Evolutionary conservation across 2,888 invertebrate species (phyloP).

Genomic region (Limnephilus auricula): DNA sequence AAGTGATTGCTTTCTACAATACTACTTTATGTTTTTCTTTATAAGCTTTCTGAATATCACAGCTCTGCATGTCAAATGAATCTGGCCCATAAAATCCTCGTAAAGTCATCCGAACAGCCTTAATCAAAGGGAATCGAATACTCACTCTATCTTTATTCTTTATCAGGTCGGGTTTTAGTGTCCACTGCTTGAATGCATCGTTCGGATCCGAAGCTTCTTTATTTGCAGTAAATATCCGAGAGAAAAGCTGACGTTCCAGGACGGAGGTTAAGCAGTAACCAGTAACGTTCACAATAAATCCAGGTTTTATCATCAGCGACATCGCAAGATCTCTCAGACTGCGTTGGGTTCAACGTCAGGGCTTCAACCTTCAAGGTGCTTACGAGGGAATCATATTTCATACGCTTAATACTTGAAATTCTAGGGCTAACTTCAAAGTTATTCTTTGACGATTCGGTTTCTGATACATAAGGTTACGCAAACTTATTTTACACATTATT

Average conservation of each 20-base stretch:
- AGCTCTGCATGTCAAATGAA: neutral
- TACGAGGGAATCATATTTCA: neutral
- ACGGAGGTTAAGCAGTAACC: neutral
- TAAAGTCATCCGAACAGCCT: slow-evolving; percentile 19
- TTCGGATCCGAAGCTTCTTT: slow-evolving; percentile 9
- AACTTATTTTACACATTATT: no score
- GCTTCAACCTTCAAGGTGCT: neutral
- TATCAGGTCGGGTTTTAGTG: slow-evolving; percentile 29
- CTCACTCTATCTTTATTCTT: neutral
- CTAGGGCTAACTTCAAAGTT: neutral
- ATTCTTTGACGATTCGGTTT: neutral
- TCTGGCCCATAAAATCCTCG: neutral
- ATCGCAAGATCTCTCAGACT: neutral
- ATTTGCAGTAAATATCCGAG: slow-evolving; percentile 23
- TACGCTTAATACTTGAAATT: neutral
- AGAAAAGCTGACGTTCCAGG: neutral
- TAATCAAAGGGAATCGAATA: slow-evolving; percentile 18
- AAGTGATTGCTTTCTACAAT: no score
- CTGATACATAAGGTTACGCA: no score
- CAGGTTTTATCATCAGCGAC: neutral
- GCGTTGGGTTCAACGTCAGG: neutral
- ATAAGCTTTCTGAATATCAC: neutral
- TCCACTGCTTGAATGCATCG: slow-evolving; percentile 15
- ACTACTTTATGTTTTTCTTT: neutral
- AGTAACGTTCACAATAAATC: neutral